Base-by-base conservation (phyloP, 2,888 invertebrate species). In the Cheilosia impressa region DNA sequence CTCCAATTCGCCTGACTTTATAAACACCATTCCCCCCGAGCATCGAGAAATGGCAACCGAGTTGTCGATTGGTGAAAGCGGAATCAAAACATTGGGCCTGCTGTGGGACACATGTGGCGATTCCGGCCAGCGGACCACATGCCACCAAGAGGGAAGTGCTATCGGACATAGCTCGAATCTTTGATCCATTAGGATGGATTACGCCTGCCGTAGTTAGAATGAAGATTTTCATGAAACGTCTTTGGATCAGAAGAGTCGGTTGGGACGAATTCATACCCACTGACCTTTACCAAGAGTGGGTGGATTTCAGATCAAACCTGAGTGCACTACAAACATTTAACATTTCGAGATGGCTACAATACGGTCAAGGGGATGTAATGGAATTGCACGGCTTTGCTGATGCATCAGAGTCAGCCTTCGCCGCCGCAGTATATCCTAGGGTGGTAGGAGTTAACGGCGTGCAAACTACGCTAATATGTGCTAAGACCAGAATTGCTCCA, bases 301-400 rank as follows among this genome's bases (percentile, higher is more conserved):
- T 6, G 6, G 68, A 43, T 9, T 47, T 76, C 10, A 58, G 5
- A n/a, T 6, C 7, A 9, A 60, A 76, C 47, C 22, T 76, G 1
- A 13, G n/a, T 19, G 45, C 43, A 0, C 7, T 77, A 4, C 31
- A 43, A 27, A 27, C 5, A 2, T 22, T 77, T 2, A 66, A 22
- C 17, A 76, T 76, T 43, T 31, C 57, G 2, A 47, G 68, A 17
- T 68, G 68, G 60, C 10, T 68, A 1, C 65, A 58, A 13, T 52
- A 15, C 15, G 6, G 4, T 34, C 52, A 19, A 31, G 22, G 34
- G 31, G 38, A 62, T 17, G 50, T 4, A 45, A 27, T 50, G 0
- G 76, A 77, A 53, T 2, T 76, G 27, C 65, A 76, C 47, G 57
- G 75, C 2, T 76, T 76, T 41, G 38, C 66, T 10, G 66, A 58